phyloP scores from a whole-genome alignment of 2,888 invertebrate species.

The Sepioteuthis lessoniana region DNA sequence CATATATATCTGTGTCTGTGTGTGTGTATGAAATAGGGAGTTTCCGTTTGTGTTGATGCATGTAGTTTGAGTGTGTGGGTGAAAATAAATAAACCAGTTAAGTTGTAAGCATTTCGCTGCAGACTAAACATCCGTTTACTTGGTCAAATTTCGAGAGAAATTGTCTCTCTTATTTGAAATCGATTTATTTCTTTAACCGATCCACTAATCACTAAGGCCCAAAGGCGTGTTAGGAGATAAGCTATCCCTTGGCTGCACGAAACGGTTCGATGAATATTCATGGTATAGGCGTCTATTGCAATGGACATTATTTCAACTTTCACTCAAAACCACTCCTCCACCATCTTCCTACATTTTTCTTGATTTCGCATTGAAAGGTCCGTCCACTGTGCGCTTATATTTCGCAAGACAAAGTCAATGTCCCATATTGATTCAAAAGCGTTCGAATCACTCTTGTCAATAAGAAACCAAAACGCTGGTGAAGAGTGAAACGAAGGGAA shows the following conservation, averaged over 20 bases:
- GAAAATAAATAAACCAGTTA: neutral
- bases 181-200: neutral
- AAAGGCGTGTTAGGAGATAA: neutral
- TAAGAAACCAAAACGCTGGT: neutral
- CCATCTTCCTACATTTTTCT: neutral
- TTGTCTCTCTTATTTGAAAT: neutral
- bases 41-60: too few species aligned
- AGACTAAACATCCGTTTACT: neutral
- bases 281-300: neutral
- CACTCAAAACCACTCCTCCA: neutral
- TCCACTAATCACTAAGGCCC: neutral
- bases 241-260: neutral
- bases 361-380: neutral
- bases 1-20: too few species aligned
- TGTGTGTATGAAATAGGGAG: too few species aligned
- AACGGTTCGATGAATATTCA: constrained; percentile 33
- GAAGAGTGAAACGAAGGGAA: neutral
- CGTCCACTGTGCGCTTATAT: neutral
- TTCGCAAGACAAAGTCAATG: neutral
- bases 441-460: neutral
- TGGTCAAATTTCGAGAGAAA: neutral
- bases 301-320: constrained; percentile 1
- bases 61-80: too few species aligned
- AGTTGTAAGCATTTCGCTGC: neutral
- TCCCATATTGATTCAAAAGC: neutral